Conservation (phyloP, 2,888 invertebrate species). For the Nipponacmea schrenckii region DNA sequence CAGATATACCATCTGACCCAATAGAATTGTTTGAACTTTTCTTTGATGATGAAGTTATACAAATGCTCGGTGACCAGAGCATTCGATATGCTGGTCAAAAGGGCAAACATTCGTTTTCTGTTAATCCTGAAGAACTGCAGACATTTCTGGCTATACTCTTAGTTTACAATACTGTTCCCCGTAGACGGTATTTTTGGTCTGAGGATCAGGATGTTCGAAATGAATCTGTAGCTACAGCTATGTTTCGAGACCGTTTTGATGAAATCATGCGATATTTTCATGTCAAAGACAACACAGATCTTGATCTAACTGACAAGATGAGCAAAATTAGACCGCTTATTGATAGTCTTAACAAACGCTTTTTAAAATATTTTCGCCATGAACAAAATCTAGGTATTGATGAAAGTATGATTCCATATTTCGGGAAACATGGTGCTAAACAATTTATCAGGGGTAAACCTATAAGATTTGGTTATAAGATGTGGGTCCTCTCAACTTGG, state of each 20-base stretch:
- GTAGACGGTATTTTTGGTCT: slow-evolving; percentile 23
- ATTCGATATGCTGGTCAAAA: slow-evolving; percentile 22
- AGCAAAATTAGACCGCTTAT: slow-evolving; percentile 29
- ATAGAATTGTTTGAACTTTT: slow-evolving; percentile 22
- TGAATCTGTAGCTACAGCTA: slow-evolving; percentile 16
- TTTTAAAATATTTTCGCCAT: slow-evolving; percentile 15
- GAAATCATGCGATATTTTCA: slow-evolving; percentile 31
- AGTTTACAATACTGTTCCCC: slow-evolving; percentile 23
- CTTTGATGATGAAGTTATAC: slow-evolving; percentile 23
- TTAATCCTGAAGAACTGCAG: slow-evolving; percentile 6
- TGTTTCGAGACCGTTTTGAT: slow-evolving; percentile 28
- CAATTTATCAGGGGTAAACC: slow-evolving; percentile 42
- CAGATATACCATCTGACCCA: not conserved
- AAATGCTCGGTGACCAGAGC: slow-evolving; percentile 11
- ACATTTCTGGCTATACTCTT: slow-evolving; percentile 24
- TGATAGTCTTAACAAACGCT: slow-evolving; percentile 22
- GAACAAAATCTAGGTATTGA: slow-evolving; percentile 41
- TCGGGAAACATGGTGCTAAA: slow-evolving; percentile 42
- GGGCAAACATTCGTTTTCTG: slow-evolving; percentile 18
- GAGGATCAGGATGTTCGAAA: slow-evolving; percentile 22
- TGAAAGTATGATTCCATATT: slow-evolving; percentile 64
- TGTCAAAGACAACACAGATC: slow-evolving; percentile 23
- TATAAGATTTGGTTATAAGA: slow-evolving; percentile 42
- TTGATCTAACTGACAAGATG: slow-evolving; percentile 30
- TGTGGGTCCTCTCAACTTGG: slow-evolving; percentile 31